Evolutionary conservation across 53 echinoderm and acorn worm species (phyloP).

Genomic region (Astropecten irregularis): DNA sequence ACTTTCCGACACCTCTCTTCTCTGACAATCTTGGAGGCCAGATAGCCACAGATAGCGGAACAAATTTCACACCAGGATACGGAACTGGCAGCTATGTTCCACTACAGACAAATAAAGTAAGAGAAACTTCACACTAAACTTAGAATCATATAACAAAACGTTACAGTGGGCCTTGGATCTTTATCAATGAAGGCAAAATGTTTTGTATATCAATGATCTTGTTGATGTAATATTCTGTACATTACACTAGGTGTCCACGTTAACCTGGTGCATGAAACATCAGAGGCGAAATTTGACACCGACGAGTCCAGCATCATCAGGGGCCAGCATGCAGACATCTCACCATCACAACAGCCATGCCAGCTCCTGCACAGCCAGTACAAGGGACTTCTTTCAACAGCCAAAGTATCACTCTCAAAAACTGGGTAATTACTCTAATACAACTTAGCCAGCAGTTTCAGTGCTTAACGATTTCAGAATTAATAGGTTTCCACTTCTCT

Average conservation of each 20-base stretch:
- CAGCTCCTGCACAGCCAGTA: conserved; percentile 58
- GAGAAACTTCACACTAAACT: background rate
- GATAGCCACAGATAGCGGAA: conserved; percentile 31
- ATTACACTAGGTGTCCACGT: conserved; percentile 72
- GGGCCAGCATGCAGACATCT: conserved; percentile 53
- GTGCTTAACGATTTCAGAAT: too few species aligned
- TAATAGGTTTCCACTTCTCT: too few species aligned
- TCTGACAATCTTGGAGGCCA: conserved; percentile 18
- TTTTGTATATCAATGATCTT: too few species aligned
- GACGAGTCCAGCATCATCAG: conserved; percentile 61
- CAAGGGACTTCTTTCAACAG: conserved; percentile 86
- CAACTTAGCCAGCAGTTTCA: too few species aligned
- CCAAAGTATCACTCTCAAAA: conserved; percentile 57
- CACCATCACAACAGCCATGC: conserved; percentile 59
- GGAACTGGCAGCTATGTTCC: conserved; percentile 49
- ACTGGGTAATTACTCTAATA: conserved; percentile 60
- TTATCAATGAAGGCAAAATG: too few species aligned
- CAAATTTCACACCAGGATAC: conserved; percentile 43
- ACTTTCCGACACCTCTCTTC: conserved; percentile 31
- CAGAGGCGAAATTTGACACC: conserved; percentile 53
- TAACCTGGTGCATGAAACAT: conserved; percentile 84
- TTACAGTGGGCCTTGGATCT: too few species aligned
- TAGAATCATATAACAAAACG: background rate
- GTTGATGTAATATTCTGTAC: too few species aligned
- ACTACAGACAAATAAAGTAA: conserved; percentile 51